Base-by-base conservation (phyloP, 2,797 vertebrate species). In the Siniperca scherzeri region DNA sequence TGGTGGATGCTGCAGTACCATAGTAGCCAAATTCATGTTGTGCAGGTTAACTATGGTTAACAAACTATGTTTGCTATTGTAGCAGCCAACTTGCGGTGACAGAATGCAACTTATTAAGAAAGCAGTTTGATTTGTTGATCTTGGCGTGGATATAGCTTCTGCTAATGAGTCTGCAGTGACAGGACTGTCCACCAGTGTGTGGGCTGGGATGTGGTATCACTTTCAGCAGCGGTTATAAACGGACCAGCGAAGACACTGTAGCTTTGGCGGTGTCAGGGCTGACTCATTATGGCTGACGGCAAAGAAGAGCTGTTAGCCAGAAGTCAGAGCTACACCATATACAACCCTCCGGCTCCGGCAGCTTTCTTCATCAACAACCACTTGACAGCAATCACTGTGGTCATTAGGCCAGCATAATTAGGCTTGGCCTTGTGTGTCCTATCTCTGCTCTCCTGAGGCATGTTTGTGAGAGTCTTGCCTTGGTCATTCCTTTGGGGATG, bases 111-210 rank as follows among this genome's bases (percentile, higher is more conserved):
- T 78, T 87, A 74, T 81, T 80, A 81, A 72, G 71, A 69, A 80
- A 73, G 69, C 65, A 56, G 33, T 87, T 77, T 80, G 82, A 83
- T 85, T 71, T 87, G 85, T 78, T 76, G 70, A 84, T 80, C 77
- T 85, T 74, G 66, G 48, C 1, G 2, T 5, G 8, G 70, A 85
- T 55, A 36, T 69, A 56, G 77, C 72, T 86, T 64, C 81, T 82
- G 70, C 76, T 93, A 92, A 94, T 88, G 89, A 91, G 81, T 84
- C 80, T 83, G 82, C 81, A 83, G 74, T 88, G 87, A 92, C 85
- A 82, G 83, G 67, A 59, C 70, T 75, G 74, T 82, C 71, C 59
- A 59, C 75, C 84, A 80, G 77, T 69, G 81, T 84, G 88, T 83
- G 88, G 72, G 87, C 68, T 19, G 67, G 79, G 83, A 81, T 79